Evolutionary conservation across 2,797 vertebrate species (phyloP).

Genomic region (Sebastes glaucus): DNA sequence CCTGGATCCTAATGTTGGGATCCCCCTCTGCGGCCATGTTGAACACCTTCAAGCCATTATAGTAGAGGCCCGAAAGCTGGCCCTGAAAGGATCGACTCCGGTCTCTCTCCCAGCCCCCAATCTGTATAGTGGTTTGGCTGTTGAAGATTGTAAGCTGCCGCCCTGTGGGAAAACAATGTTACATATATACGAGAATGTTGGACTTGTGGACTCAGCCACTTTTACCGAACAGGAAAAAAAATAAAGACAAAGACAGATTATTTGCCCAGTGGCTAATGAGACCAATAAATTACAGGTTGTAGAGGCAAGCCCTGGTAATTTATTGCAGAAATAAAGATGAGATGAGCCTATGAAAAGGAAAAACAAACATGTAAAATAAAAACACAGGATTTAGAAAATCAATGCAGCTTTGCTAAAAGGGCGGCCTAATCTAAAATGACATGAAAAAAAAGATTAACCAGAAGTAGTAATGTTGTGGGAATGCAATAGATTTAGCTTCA

Average conservation of each 20-base stretch:
- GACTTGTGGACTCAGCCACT: conserved; percentile 82
- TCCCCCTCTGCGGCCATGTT: conserved; percentile 99
- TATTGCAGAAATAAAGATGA: conserved; percentile 91
- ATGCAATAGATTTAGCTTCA: conserved; percentile 11
- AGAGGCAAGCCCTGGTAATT: conserved; percentile 89
- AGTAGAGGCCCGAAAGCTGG: conserved; percentile 99
- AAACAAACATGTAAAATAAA: conserved; percentile 72
- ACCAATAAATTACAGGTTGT: conserved; percentile 97
- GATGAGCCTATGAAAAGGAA: conserved; percentile 87
- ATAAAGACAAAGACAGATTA: conserved; percentile 85
- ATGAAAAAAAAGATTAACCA: conserved; percentile 8
- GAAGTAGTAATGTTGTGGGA: conserved; percentile 1
- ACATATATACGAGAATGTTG: conserved; percentile 94
- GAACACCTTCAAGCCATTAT: conserved; percentile 99
- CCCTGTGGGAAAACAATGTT: conserved; percentile 95
- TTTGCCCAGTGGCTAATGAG: conserved; percentile 93
- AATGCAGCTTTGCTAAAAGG: conserved; percentile 90
- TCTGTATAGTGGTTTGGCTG: conserved; percentile 99
- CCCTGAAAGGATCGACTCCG: conserved; percentile 97
- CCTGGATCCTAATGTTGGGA: conserved; percentile 94
- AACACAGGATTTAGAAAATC: conserved; percentile 74
- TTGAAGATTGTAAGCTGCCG: conserved; percentile 99
- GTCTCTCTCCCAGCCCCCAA: conserved; percentile 97
- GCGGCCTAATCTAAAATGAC: conserved; percentile 63
- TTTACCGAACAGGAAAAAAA: conserved; percentile 68